These are phyloP conservation scores for Nyctalus aviator DNA, from an alignment of 2,797 vertebrate species.

Conservation along the genomic window DNA sequence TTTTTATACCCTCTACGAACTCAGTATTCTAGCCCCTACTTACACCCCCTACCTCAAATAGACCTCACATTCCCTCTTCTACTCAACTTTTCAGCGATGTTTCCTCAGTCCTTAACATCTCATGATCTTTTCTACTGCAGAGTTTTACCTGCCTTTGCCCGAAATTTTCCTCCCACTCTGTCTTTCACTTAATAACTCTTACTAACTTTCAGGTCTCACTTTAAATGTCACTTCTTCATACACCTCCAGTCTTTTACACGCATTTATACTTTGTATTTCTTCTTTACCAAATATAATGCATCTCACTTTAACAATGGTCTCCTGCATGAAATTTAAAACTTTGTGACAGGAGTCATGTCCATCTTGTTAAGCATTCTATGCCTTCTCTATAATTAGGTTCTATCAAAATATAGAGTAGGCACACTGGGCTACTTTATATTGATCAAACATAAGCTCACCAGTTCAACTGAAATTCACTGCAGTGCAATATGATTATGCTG, in stretches of 20 bases:
- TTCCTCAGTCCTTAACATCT: not conserved
- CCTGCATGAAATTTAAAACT: not conserved
- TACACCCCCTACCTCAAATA: not conserved
- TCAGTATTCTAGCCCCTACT: not conserved
- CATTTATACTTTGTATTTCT: not conserved
- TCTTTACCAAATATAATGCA: not conserved
- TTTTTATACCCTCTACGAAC: not conserved
- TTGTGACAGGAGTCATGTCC: not conserved
- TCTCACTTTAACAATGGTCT: not conserved
- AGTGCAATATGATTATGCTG: not conserved
- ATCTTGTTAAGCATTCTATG: not conserved
- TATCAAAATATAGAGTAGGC: not conserved
- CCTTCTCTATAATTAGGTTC: not conserved
- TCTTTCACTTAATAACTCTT: constrained; percentile 7
- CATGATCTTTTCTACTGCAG: not conserved
- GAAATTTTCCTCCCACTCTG: not conserved
- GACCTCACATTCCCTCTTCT: not conserved
- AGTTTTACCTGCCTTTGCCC: not conserved
- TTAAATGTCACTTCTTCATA: not conserved
- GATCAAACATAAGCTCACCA: not conserved
- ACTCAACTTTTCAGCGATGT: not conserved
- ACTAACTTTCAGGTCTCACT: not conserved
- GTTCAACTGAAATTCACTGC: not conserved
- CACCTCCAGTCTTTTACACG: not conserved
- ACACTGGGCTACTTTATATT: not conserved